phyloP scores from a whole-genome alignment of 1,140 invertebrate genomes.

The Ips nitidus region DNA sequence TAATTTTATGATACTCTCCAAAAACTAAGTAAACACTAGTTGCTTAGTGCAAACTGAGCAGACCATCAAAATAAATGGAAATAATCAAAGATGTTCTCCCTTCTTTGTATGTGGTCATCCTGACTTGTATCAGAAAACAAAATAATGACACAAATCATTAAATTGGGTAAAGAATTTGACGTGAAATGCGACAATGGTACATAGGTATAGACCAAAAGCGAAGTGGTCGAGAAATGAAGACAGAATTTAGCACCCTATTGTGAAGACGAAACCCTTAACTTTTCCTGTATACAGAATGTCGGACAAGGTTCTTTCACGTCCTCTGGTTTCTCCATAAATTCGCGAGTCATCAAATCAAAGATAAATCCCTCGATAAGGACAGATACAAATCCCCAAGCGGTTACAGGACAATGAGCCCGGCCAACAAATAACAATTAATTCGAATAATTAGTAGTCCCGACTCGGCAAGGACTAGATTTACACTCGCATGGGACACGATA shows the following conservation, averaged over 20 bases:
- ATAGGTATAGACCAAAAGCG: too few relatives aligned
- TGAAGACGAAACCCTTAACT: constrained; percentile 9
- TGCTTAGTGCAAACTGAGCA: too few relatives aligned
- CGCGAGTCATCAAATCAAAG: constrained; percentile 29
- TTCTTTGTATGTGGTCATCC: too few relatives aligned
- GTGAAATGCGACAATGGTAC: too few relatives aligned
- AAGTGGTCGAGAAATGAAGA: constrained; percentile 1
- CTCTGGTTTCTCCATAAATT: constrained; percentile 28
- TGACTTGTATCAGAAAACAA: too few relatives aligned
- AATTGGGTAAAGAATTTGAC: too few relatives aligned
- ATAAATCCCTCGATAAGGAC: constrained; percentile 33
- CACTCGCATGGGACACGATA: constrained; percentile 47
- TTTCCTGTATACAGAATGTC: constrained; percentile 20
- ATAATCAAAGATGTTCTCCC: too few relatives aligned
- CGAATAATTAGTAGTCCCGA: constrained; percentile 50
- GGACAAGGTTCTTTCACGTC: constrained; percentile 29
- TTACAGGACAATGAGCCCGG: constrained; percentile 32
- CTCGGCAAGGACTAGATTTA: constrained; percentile 47
- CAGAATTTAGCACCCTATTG: constrained; percentile 27
- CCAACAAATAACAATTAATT: constrained; percentile 51
- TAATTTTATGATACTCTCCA: too few relatives aligned
- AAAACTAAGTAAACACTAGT: too few relatives aligned
- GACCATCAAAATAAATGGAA: too few relatives aligned
- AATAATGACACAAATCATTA: too few relatives aligned
- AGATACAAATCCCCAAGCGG: constrained; percentile 28